Evolutionary conservation across 1,140 invertebrate genomes (phyloP), one percentile per base, ranked within the genome.

Genomic region (Formica selysi): DNA sequence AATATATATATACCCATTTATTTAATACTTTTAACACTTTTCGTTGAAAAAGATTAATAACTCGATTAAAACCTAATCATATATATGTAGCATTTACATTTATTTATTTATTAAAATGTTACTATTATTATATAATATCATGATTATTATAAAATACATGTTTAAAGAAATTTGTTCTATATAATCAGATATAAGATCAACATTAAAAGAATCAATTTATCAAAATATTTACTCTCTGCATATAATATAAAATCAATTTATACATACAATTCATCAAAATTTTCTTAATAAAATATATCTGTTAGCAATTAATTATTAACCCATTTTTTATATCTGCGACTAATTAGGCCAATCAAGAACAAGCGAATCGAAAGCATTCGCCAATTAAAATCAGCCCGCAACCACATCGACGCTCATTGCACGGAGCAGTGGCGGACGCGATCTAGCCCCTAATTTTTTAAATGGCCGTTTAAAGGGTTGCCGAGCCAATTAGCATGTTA

Each of bases 381-480:
- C 19, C 41, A 51, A 59, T 71, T 68, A 73, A 86, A 89, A 89
- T 76, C 76, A 44, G 76, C 41, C 76, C 38, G 78, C 87, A 62
- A 74, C 67, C 76, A 41, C 64, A 54, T 79, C 59, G 68, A 79
- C 76, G 64, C 78, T 83, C 87, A 78, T 88, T 85, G 83, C 83
- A 51, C 68, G 73, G 81, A 84, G 74, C 73, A 29, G 59, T 67
- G 57, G 61, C 74, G 22, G 68, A 71, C 64, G 71, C 41, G 62
- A 41, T 65, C 70, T 32, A 64, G 78, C 71, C 70, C 51, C 67
- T 87, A 90, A 91, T 91, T 90, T 92, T 88, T 91, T 70, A 92
- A 92, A 85, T 83, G 87, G 73, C 38, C 89, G 48, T 88, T 93
- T 92, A 92, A 92, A 92, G 91, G 91, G 89, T 91, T 91, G 61